Base-by-base conservation (phyloP, 2,113 vertebrate genomes). In the Nesoenas mayeri region DNA sequence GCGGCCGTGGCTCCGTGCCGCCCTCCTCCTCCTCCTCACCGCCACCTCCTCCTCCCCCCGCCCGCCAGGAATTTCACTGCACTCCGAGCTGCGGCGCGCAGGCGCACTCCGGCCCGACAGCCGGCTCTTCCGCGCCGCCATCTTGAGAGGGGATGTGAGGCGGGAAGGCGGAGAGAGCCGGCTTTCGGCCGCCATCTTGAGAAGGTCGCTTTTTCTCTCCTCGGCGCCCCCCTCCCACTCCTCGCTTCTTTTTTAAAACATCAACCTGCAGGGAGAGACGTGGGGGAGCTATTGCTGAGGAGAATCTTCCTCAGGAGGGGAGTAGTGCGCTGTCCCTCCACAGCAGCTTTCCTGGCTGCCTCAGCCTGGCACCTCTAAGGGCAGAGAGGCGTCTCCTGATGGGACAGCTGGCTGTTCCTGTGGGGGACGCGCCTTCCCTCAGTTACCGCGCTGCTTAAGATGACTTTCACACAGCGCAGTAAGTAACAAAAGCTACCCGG, bases 31-130 rank as follows among this genome's bases (percentile, higher is more conserved):
- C 38, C 69, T 81, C 65, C 66, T 61, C 92, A 14, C 88, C 74
- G 12, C 87, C 92, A 53, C 86, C 89, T 60, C 79, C 88, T 31
- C 73, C 85, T 78, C 79, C 96, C 93, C 87, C 93, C 91, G 61
- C 94, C 89, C 92, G 74, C 82, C 91, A 90, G 94, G 96, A 96
- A 97, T 97, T 95, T 93, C 95, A 71, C 94, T 86, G 94, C 92
- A 96, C 91, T 93, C 95, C 34, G 54, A 73, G 66, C 81, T 61
- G 86, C 64, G 73, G 12, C 60, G 93, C 97, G 97, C 97, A 97
- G 54, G 97, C 97, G 97, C 97, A 85, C 4, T 62, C 5, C 4
- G 7, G 13, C 0, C 53, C 22, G 40, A 34, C 53, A 36, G 38
- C 62, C 56, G 94, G 89, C 88, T 47, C 51, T 84, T 81, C 94